Evolutionary conservation across 2,113 vertebrate species (phyloP).

Genomic region (Macrotis lagotis): DNA sequence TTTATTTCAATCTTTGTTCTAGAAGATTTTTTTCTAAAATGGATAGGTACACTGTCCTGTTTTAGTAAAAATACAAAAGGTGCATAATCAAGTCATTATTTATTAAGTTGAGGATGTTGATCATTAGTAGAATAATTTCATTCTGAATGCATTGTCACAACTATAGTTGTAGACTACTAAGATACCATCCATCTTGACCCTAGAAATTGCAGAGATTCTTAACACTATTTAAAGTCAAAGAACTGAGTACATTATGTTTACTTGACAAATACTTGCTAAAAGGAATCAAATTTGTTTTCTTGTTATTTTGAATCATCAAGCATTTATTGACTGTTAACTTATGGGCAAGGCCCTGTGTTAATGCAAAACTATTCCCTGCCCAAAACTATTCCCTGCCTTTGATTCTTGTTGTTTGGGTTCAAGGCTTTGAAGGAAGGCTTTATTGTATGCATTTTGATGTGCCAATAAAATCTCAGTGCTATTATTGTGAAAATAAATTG

Average conservation of each 20-base stretch:
- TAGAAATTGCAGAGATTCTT: not conserved
- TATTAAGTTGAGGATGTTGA: conserved; percentile 8
- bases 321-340: not conserved
- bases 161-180: not conserved
- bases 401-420: not conserved
- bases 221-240: not conserved
- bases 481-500: not conserved
- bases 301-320: not conserved
- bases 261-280: not conserved
- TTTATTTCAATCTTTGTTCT: not conserved
- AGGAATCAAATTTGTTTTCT: not conserved
- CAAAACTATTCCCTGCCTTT: not conserved
- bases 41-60: not conserved
- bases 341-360: not conserved
- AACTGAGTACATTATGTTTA: not conserved
- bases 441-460: not conserved
- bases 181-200: not conserved
- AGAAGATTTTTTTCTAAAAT: not conserved
- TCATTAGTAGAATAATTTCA: not conserved
- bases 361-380: not conserved
- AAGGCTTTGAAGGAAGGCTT: not conserved
- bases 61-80: not conserved
- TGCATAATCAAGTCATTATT: not conserved
- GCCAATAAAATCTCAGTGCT: not conserved
- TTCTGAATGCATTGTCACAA: not conserved